A percentile compares a stretch with the other conserved stretches of the same genome.
Evolutionary conservation across 2,113 vertebrate genomes (phyloP).

Genomic region (Pseudopodoces humilis): DNA sequence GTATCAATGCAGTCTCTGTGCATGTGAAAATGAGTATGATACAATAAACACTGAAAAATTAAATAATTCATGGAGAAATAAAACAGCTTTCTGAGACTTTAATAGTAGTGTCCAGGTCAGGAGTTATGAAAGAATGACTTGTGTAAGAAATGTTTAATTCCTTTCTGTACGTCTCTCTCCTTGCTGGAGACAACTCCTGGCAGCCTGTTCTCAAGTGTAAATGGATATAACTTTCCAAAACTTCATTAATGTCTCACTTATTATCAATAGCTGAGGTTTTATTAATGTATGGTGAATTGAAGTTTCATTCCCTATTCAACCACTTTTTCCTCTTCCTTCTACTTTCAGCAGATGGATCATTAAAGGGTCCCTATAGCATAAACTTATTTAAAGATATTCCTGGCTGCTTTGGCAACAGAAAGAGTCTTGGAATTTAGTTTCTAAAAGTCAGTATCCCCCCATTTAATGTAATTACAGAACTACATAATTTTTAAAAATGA

Average conservation of each 20-base stretch:
- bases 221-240: neutral
- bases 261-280: neutral
- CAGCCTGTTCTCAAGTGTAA: neutral
- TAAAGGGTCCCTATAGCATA: slow-evolving; percentile 49
- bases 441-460: slow-evolving; percentile 61
- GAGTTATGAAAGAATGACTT: neutral
- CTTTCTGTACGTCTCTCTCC: neutral
- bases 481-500: slow-evolving; percentile 68
- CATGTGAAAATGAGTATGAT: neutral
- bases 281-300: neutral
- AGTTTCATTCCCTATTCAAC: neutral
- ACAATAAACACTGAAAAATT: neutral
- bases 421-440: slow-evolving; percentile 56
- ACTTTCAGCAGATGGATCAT: slow-evolving; percentile 42
- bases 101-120: neutral
- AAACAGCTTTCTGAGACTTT: neutral
- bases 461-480: slow-evolving; percentile 61
- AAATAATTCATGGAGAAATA: neutral
- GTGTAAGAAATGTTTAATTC: neutral
- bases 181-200: neutral
- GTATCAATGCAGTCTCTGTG: neutral
- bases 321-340: neutral
- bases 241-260: neutral
- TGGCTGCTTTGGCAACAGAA: slow-evolving; percentile 58
- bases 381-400: slow-evolving; percentile 58